Conservation (phyloP, 2,797 vertebrate species). For the Semaprochilodus insignis region DNA sequence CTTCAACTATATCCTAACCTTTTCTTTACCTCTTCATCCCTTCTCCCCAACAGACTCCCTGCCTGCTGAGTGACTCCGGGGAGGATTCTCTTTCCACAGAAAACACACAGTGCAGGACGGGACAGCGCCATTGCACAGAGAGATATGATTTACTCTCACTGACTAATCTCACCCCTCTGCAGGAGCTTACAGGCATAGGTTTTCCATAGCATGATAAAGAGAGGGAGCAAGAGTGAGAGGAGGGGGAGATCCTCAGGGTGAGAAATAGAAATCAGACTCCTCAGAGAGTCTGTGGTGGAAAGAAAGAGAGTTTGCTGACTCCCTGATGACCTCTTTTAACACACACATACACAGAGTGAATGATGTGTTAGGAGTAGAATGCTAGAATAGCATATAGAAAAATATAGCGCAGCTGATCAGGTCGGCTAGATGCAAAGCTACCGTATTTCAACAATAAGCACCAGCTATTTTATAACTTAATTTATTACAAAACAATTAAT, state of each 20-base stretch:
- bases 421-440: too few species aligned
- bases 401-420: too few species aligned
- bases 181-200: conserved; percentile 31
- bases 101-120: conserved; percentile 23
- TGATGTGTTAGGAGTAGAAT: background rate
- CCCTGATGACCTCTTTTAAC: conserved; percentile 55
- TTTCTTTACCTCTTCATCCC: background rate
- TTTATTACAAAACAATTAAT: too few species aligned
- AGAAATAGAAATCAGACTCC: conserved; percentile 67
- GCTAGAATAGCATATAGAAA: background rate
- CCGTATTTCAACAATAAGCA: too few species aligned
- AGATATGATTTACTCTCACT: conserved; percentile 51
- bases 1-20: background rate
- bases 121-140: conserved; percentile 17
- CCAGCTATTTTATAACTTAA: too few species aligned
- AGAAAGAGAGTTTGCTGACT: conserved; percentile 49
- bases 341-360: background rate
- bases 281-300: conserved; percentile 53
- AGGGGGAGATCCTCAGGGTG: conserved; percentile 58
- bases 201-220: conserved; percentile 22
- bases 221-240: conserved; percentile 35
- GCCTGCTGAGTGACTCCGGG: background rate
- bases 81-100: conserved; percentile 16
- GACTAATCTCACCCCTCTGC: conserved; percentile 48
- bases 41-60: background rate